Evolutionary conservation across 2,113 vertebrate species (phyloP), one percentile per base, ranked within the genome.

Genomic region (Amia ocellicauda): DNA sequence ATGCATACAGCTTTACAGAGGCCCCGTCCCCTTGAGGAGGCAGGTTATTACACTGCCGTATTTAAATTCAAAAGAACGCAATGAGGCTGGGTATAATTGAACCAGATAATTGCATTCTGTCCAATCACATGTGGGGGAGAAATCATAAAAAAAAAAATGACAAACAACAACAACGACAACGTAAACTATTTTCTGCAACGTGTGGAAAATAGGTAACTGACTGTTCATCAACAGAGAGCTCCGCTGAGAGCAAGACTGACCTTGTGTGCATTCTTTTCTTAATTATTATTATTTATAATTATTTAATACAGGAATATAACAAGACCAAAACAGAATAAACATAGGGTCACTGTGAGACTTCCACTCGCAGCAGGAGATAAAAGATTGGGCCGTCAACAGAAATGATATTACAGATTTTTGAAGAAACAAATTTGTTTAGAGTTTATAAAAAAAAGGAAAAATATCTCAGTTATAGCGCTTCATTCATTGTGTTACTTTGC

Each of bases 401-500:
- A 41, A 58, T 36, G 19, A 43, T 23, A 58, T 10, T 9, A 36
- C 26, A 20, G 57, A 3, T 20, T 27, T 40, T 22, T 54, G 27
- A 3, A 20, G 29, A 40, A 58, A 4, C 24, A 19, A 26, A 28
- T 36, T 9, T 40, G 24, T 36, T 28, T 11, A 16, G 58, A 47
- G n/a, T 22, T 24, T 51, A n/a, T 8, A 24, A 76, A 72, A 78
- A 77, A 49, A 64, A 66, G 58, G n/a, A n/a, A n/a, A n/a, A 42
- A 66, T 55, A 69, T 83, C 74, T 72, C 64, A 78, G 72, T 76
- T 71, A 31, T 14, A 2, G 69, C 67, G 67, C 68, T 82, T 87
- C 81, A 75, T 83, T 80, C 76, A 74, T 82, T 84, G 82, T 86
- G 81, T 88, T 88, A 82, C 82, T 82, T 83, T 83, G 73, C 79